These are phyloP conservation scores for Phoxinus dragarum DNA, from an alignment of 2,797 vertebrate genomes.

Conservation along the genomic window DNA sequence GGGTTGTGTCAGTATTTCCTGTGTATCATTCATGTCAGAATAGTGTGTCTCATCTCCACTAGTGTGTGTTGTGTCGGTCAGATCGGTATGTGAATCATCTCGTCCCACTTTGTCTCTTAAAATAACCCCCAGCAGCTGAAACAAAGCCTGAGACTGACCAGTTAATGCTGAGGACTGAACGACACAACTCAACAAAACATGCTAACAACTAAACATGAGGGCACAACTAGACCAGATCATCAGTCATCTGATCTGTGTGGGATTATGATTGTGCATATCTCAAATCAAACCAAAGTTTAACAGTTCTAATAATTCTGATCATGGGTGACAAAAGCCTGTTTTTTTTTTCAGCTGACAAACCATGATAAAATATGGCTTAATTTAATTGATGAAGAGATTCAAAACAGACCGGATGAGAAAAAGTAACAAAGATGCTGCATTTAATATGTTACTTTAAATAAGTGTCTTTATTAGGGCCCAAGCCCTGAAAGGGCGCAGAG, in stretches of 20 bases:
- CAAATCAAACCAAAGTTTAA: not conserved
- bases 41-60: not conserved
- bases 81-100: constrained; percentile 69
- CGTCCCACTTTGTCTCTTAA: constrained; percentile 72
- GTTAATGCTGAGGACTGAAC: constrained; percentile 22
- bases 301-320: not conserved
- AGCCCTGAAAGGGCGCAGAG: too few relatives aligned
- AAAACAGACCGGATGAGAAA: not conserved
- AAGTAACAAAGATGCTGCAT: too few relatives aligned
- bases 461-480: not conserved
- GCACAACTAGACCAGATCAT: not conserved
- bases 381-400: not conserved
- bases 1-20: not conserved
- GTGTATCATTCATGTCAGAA: not conserved
- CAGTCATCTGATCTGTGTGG: not conserved
- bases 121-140: constrained; percentile 75
- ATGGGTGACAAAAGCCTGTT: not conserved
- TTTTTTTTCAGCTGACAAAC: not conserved
- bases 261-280: too few relatives aligned
- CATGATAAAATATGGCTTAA: not conserved
- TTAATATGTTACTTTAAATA: not conserved
- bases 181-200: not conserved
- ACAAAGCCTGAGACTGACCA: constrained; percentile 60
- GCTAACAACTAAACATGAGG: not conserved
- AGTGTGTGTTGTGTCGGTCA: constrained; percentile 38